Conservation (phyloP, 1,140 invertebrate genomes). For the Drosophila sulfurigaster region DNA sequence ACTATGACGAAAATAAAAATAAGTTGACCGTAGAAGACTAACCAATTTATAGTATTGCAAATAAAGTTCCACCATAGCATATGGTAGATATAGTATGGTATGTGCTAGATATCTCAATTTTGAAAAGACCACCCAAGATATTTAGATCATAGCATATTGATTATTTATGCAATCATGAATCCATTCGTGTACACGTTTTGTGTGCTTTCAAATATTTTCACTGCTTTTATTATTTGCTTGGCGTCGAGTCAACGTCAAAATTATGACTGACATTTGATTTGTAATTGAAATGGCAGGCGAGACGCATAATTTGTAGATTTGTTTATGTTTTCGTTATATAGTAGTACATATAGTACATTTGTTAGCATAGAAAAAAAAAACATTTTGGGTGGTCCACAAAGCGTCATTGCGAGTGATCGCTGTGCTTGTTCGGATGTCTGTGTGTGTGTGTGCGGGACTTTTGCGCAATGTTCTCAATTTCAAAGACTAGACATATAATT, state of each 20-base stretch:
- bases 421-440: neutral
- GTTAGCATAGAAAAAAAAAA: conserved; percentile 30
- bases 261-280: conserved; percentile 75
- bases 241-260: conserved; percentile 44
- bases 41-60: too few species aligned
- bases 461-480: conserved; percentile 64
- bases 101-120: neutral
- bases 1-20: too few species aligned
- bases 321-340: conserved; percentile 46
- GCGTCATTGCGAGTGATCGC: conserved; percentile 5
- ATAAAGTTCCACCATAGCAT: too few species aligned
- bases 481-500: conserved; percentile 68
- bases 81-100: too few species aligned
- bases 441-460: conserved; percentile 28
- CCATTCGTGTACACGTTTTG: conserved; percentile 25
- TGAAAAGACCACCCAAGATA: conserved; percentile 11
- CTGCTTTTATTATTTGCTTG: conserved; percentile 47
- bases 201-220: conserved; percentile 66
- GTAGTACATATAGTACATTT: too few species aligned
- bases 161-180: conserved; percentile 26
- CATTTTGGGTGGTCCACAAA: conserved; percentile 64
- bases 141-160: conserved; percentile 7
- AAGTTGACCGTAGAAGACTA: neutral
- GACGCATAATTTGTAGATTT: conserved; percentile 62
- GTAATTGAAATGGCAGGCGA: conserved; percentile 64